Percentiles rank a stretch among this genome's conserved stretches.
Evolutionary conservation across 2,113 vertebrate genomes (phyloP).

Genomic region (Tylochromis polylepis): DNA sequence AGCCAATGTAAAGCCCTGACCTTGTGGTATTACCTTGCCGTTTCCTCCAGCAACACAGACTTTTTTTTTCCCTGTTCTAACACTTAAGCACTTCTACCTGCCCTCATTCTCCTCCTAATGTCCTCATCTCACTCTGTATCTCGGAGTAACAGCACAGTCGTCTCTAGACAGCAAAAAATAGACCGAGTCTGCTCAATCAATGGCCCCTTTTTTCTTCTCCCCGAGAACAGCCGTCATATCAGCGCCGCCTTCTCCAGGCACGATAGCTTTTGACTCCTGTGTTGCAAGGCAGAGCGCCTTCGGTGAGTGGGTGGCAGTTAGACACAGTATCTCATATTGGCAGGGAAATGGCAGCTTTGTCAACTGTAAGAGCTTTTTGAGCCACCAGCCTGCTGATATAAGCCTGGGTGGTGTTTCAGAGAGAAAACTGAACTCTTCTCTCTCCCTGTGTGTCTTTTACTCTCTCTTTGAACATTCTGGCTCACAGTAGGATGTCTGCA

Average conservation of each 20-base stretch:
- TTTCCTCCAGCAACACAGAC: constrained; percentile 10
- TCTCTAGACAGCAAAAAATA: constrained; percentile 43
- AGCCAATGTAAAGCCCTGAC: not conserved
- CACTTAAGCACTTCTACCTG: constrained; percentile 37
- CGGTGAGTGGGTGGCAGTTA: constrained; percentile 58
- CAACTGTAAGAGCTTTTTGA: constrained; percentile 46
- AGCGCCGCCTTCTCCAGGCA: constrained; percentile 44
- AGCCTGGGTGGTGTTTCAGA: constrained; percentile 40
- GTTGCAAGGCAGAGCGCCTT: constrained; percentile 33
- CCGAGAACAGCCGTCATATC: constrained; percentile 44
- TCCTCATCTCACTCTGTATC: constrained; percentile 57
- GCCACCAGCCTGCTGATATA: constrained; percentile 42
- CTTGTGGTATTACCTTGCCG: constrained; percentile 15
- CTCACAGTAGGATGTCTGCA: not conserved
- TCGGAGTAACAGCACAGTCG: constrained; percentile 27
- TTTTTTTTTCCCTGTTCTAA: not conserved
- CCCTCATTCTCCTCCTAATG: constrained; percentile 43
- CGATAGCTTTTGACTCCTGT: constrained; percentile 62
- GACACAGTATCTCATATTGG: constrained; percentile 51
- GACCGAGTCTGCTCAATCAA: constrained; percentile 44
- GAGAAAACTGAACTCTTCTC: constrained; percentile 11
- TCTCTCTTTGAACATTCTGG: constrained; percentile 20
- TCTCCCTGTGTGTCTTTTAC: not conserved
- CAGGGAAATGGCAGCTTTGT: constrained; percentile 64
- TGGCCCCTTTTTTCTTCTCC: constrained; percentile 54